Conservation (phyloP, 2,113 vertebrate species). For the Trinectes maculatus region DNA sequence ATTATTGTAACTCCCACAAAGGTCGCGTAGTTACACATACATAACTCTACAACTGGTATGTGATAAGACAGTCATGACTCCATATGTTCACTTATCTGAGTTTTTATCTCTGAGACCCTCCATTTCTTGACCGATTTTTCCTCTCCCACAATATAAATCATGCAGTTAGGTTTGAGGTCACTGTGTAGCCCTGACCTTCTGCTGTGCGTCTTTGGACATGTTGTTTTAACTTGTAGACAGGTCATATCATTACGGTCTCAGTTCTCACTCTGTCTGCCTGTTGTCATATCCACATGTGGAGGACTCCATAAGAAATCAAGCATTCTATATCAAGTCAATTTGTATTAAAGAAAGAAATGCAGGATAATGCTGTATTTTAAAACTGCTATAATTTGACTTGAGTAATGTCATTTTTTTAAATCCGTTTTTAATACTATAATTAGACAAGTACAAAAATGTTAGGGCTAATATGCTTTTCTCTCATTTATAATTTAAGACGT, state of each 20-base stretch:
- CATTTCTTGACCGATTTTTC: slow-evolving; percentile 9
- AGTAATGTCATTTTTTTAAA: slow-evolving; percentile 22
- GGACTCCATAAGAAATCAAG: slow-evolving; percentile 16
- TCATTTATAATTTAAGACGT: slow-evolving; percentile 30
- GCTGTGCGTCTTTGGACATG: slow-evolving; percentile 40
- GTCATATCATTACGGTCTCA: slow-evolving; percentile 32
- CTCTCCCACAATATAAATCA: slow-evolving; percentile 36
- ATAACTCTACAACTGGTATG: not conserved
- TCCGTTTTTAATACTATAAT: slow-evolving; percentile 24
- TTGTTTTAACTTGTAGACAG: slow-evolving; percentile 57
- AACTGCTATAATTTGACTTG: slow-evolving; percentile 26
- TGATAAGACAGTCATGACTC: not conserved
- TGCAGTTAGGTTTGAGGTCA: slow-evolving; percentile 27
- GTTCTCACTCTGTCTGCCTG: slow-evolving; percentile 33
- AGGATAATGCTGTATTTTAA: slow-evolving; percentile 32
- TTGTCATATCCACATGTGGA: slow-evolving; percentile 28
- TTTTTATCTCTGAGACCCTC: slow-evolving; percentile 19
- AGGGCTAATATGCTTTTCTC: slow-evolving; percentile 28
- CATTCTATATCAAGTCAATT: too few relatives aligned
- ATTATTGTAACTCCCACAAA: not conserved
- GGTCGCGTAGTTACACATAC: not conserved
- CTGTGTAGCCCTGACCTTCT: slow-evolving; percentile 52
- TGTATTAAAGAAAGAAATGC: slow-evolving; percentile 14
- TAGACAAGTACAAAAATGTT: not conserved
- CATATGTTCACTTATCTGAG: slow-evolving; percentile 2